phyloP scores from a whole-genome alignment of 2,797 vertebrate species.

The Enteromius afrohamiltoni region DNA sequence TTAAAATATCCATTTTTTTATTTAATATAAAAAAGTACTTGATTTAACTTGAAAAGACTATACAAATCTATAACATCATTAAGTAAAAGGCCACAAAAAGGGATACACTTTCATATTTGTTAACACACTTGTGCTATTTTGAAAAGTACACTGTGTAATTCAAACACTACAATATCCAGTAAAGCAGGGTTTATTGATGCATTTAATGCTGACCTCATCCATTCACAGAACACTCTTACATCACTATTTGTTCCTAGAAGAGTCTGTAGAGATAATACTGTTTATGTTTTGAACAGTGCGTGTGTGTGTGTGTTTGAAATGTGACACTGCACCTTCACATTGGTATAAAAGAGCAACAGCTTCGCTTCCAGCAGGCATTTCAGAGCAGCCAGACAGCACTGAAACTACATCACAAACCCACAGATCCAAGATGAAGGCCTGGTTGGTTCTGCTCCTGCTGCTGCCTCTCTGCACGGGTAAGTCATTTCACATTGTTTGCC shows the following conservation, averaged over 20 bases:
- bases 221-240: neutral
- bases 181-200: neutral
- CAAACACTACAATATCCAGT: neutral
- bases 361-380: constrained; percentile 6
- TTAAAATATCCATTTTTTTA: no score
- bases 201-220: neutral
- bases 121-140: neutral
- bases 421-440: constrained; percentile 59
- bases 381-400: neutral
- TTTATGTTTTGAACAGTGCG: constrained; percentile 23
- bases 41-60: no score
- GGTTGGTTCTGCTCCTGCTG: constrained; percentile 58
- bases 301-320: constrained; percentile 14
- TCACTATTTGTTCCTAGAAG: constrained; percentile 13
- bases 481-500: neutral
- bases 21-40: no score
- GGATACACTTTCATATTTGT: neutral
- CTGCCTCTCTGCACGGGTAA: constrained; percentile 60
- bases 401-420: neutral
- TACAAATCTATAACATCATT: no score
- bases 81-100: neutral
- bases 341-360: constrained; percentile 55
- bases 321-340: neutral
- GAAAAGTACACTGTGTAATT: neutral
- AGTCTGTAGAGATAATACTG: constrained; percentile 33